These are phyloP conservation scores for Poecilia gillii DNA, from an alignment of 2,797 vertebrate genomes.

Conservation along the genomic window DNA sequence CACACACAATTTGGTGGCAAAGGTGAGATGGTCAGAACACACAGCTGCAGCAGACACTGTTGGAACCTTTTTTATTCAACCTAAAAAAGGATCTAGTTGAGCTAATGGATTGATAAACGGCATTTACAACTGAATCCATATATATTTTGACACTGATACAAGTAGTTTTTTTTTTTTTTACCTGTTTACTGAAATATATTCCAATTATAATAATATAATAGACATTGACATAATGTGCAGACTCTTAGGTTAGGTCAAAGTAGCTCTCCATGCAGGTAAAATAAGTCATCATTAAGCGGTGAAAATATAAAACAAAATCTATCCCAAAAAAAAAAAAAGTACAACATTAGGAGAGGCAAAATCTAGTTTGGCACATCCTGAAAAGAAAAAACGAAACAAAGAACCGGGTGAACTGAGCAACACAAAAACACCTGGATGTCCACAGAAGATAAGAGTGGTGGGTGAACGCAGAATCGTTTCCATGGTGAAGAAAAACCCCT, in stretches of 20 bases:
- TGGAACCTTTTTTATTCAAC: background rate
- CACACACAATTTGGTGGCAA: background rate
- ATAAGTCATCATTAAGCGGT: background rate
- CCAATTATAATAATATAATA: background rate
- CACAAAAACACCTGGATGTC: background rate
- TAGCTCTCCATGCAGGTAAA: background rate
- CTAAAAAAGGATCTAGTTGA: background rate
- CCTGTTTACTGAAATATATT: background rate
- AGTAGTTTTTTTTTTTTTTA: background rate
- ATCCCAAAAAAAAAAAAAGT: background rate
- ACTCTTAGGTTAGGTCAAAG: background rate
- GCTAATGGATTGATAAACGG: background rate
- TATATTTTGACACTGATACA: background rate
- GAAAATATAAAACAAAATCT: background rate
- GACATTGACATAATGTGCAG: background rate
- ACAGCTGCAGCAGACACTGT: background rate
- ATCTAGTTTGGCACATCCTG: background rate
- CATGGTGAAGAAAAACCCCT: slow-evolving; percentile 5
- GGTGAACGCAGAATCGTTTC: background rate
- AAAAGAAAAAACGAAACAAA: no score
- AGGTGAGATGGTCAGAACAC: background rate
- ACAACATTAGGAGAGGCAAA: background rate
- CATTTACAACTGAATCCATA: background rate
- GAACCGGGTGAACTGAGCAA: background rate
- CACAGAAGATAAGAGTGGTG: background rate